Percentiles rank a stretch among this genome's conserved stretches.
These are phyloP conservation scores for Barypeithes pellucidus DNA, from an alignment of 2,888 invertebrate species.

Conservation along the genomic window DNA sequence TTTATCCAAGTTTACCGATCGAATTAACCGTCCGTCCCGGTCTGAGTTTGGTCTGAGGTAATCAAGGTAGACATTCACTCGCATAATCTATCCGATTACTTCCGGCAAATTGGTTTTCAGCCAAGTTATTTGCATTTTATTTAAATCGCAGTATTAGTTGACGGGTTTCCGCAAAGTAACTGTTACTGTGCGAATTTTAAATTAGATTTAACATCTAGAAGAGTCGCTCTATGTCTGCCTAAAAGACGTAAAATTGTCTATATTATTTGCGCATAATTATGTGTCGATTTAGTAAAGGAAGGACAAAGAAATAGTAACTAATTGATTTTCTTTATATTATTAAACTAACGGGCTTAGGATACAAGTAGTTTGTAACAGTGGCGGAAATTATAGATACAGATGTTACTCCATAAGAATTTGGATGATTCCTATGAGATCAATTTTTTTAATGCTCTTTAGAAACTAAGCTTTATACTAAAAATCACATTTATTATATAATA, in stretches of 20 bases:
- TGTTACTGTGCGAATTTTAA: slow-evolving; percentile 16
- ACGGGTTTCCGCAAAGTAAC: slow-evolving; percentile 32
- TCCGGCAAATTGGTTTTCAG: slow-evolving; percentile 26
- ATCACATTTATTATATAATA: too few relatives aligned
- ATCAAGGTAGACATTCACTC: slow-evolving; percentile 23
- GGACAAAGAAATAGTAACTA: too few relatives aligned
- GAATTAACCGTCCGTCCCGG: neutral
- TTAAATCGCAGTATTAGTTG: slow-evolving; percentile 24
- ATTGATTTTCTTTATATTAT: too few relatives aligned
- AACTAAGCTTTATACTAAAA: too few relatives aligned
- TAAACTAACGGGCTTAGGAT: too few relatives aligned
- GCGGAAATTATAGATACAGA: too few relatives aligned
- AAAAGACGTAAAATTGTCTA: slow-evolving; percentile 13
- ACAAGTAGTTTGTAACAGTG: too few relatives aligned
- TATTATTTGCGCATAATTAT: too few relatives aligned
- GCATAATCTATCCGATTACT: slow-evolving; percentile 28
- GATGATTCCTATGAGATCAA: too few relatives aligned
- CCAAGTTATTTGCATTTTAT: slow-evolving; percentile 37
- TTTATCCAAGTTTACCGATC: slow-evolving; percentile 17
- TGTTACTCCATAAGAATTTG: too few relatives aligned
- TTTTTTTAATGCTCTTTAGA: too few relatives aligned
- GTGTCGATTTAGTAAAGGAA: too few relatives aligned
- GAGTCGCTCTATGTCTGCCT: slow-evolving; percentile 3
- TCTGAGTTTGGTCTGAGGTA: slow-evolving; percentile 11
- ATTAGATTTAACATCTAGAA: slow-evolving; percentile 17